A percentile compares a stretch with the other conserved stretches of the same genome.
phyloP scores from a whole-genome alignment of 2,113 vertebrate genomes.

The Pogona vitticeps region DNA sequence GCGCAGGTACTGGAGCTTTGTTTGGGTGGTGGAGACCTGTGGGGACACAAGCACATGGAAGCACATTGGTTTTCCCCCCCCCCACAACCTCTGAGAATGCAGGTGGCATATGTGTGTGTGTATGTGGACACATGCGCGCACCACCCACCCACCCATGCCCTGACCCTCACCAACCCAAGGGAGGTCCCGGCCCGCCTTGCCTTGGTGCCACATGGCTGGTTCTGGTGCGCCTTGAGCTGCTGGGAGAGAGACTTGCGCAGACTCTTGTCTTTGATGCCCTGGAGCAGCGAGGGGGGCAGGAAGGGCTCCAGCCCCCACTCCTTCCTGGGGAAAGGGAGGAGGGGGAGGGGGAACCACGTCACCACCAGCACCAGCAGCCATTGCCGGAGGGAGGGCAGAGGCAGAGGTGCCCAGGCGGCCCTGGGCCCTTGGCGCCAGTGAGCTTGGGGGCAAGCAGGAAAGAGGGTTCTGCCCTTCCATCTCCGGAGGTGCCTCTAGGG shows the following conservation, averaged over 20 bases:
- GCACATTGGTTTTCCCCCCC: not conserved
- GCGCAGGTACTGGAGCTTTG: constrained; percentile 96
- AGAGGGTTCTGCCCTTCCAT: too few species aligned
- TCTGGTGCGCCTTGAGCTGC: constrained; percentile 95
- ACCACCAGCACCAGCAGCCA: not conserved
- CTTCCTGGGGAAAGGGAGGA: constrained; percentile 79
- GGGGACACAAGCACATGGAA: constrained; percentile 51
- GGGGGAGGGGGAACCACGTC: not conserved
- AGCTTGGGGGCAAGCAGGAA: too few species aligned
- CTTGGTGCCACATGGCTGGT: constrained; percentile 90
- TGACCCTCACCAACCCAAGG: not conserved
- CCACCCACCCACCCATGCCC: not conserved
- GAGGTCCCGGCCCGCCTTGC: constrained; percentile 64
- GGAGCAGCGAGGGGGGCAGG: constrained; percentile 92
- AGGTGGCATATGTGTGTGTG: not conserved
- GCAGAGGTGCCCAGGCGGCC: too few species aligned
- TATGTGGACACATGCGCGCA: too few species aligned
- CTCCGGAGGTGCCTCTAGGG: too few species aligned
- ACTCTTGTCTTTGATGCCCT: constrained; percentile 94
- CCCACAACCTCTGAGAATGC: not conserved
- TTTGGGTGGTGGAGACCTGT: constrained; percentile 93
- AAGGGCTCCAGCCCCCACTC: constrained; percentile 98
- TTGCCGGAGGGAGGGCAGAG: not conserved
- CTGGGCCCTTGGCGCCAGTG: too few species aligned
- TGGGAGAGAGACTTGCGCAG: constrained; percentile 94